Conservation (phyloP, 2,113 vertebrate genomes). For the Hemiscyllium ocellatum region DNA sequence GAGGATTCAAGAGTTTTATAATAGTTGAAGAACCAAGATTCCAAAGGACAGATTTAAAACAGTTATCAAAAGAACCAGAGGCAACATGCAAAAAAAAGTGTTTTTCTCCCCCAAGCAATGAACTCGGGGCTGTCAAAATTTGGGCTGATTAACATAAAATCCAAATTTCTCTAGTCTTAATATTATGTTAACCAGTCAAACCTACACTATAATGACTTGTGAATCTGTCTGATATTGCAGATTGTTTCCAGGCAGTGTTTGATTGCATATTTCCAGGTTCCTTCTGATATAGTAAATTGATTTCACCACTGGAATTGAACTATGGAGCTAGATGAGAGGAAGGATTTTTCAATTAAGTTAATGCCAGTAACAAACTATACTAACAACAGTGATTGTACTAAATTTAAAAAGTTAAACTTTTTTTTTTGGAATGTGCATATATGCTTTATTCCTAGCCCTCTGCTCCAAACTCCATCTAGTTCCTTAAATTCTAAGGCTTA, state of each 20-base stretch:
- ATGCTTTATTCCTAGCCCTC: neutral
- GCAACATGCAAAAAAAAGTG: neutral
- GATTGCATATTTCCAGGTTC: neutral
- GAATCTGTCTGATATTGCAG: neutral
- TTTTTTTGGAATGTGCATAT: neutral
- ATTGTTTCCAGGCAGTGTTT: neutral
- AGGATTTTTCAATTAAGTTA: neutral
- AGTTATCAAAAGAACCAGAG: neutral
- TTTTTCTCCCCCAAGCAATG: too few species aligned
- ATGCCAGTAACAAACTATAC: neutral
- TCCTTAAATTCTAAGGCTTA: neutral
- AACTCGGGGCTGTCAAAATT: neutral
- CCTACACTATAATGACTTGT: neutral
- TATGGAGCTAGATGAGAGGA: neutral
- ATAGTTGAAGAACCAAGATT: neutral
- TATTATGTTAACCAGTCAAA: neutral
- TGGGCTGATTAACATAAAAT: neutral
- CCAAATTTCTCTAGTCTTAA: neutral
- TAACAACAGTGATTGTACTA: neutral
- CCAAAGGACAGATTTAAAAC: neutral
- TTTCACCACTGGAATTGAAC: neutral
- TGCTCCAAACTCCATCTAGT: neutral
- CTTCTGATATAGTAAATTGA: neutral
- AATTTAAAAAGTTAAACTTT: neutral
- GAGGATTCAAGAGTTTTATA: neutral